These are phyloP conservation scores for Heteromyza rotundicornis DNA, from an alignment of 2,888 invertebrate genomes.

Conservation along the genomic window DNA sequence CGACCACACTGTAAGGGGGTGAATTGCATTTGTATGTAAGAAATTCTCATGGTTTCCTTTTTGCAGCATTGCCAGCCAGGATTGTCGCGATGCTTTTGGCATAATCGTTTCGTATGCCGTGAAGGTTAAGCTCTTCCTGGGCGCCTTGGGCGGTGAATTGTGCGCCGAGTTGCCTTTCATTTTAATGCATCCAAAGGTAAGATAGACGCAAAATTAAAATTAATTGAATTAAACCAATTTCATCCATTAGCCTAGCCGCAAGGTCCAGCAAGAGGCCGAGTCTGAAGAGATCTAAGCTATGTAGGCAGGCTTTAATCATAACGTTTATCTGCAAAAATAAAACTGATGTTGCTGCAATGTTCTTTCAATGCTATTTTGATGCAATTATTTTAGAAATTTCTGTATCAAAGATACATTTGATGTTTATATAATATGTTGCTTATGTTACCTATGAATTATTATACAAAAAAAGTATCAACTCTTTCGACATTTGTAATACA, in stretches of 20 bases:
- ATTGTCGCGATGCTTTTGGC: conserved; percentile 91
- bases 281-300: too few species aligned
- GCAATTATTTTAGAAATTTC: conserved; percentile 6
- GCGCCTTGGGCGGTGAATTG: conserved; percentile 90
- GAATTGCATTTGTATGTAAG: not conserved
- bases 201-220: not conserved
- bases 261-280: conserved; percentile 46
- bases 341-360: conserved; percentile 47
- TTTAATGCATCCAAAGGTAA: conserved; percentile 87
- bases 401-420: conserved; percentile 43
- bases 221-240: not conserved
- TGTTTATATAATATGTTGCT: conserved; percentile 41
- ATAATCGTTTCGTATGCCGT: conserved; percentile 95
- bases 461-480: too few species aligned
- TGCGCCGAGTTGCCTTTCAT: conserved; percentile 91
- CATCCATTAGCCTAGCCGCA: conserved; percentile 49
- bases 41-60: not conserved
- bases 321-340: too few species aligned
- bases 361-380: conserved; percentile 34
- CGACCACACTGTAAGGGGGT: conserved; percentile 81
- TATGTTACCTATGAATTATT: conserved; percentile 21
- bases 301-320: too few species aligned
- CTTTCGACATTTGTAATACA: too few species aligned
- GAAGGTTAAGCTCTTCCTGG: conserved; percentile 92
- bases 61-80: conserved; percentile 72